These are phyloP conservation scores for Alloscopus bannaensis DNA, from an alignment of 2,888 invertebrate genomes.

Conservation along the genomic window DNA sequence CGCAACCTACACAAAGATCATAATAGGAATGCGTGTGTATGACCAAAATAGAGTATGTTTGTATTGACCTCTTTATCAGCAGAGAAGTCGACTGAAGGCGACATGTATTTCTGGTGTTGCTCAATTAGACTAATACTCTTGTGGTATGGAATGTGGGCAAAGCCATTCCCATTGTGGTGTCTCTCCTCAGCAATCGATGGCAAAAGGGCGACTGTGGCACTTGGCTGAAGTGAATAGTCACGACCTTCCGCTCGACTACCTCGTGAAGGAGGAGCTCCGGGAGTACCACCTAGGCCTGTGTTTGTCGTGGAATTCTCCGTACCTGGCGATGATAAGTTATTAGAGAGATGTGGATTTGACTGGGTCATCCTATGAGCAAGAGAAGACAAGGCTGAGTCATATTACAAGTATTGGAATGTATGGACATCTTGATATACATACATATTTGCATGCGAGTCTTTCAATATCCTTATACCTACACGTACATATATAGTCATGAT, in stretches of 20 bases:
- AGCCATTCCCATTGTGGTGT: constrained; percentile 45
- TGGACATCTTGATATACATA: neutral
- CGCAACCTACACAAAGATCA: no score
- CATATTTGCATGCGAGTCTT: no score
- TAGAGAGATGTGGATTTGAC: constrained; percentile 43
- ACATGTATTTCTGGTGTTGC: constrained; percentile 48
- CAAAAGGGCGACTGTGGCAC: constrained; percentile 68
- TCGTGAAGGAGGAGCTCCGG: constrained; percentile 25
- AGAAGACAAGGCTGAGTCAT: no score
- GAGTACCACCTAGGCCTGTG: constrained; percentile 6
- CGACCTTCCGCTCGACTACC: constrained; percentile 64
- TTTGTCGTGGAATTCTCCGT: constrained; percentile 28
- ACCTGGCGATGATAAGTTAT: constrained; percentile 20
- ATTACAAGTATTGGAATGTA: neutral
- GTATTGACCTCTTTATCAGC: constrained; percentile 45
- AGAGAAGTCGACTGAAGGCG: constrained; percentile 27
- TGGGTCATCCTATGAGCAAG: constrained; percentile 61
- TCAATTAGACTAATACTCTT: constrained; percentile 61
- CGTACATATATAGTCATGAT: no score
- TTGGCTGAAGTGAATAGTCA: constrained; percentile 67
- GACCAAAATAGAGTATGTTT: constrained; percentile 12
- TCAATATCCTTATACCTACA: no score
- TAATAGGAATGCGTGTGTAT: no score
- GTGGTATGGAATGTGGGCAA: constrained; percentile 54
- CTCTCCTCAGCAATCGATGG: constrained; percentile 71